These are phyloP conservation scores for Falcaria lacertinaria DNA, from an alignment of 2,888 invertebrate genomes.

Conservation along the genomic window DNA sequence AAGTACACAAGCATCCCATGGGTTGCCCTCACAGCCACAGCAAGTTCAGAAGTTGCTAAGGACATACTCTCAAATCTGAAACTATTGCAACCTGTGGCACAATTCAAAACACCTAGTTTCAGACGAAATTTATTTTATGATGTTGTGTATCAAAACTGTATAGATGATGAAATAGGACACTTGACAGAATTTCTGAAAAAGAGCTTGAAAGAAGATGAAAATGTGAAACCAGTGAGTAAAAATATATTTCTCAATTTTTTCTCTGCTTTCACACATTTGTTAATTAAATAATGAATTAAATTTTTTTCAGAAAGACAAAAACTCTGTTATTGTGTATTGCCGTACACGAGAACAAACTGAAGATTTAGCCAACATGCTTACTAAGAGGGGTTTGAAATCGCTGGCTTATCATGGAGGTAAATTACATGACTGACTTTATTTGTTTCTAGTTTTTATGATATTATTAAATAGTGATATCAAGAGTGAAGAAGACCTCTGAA, in stretches of 20 bases:
- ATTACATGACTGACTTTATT: too few species aligned
- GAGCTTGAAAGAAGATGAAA: slow-evolving; percentile 81
- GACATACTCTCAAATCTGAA: slow-evolving; percentile 89
- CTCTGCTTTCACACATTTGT: neutral
- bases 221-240: slow-evolving; percentile 66
- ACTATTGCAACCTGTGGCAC: slow-evolving; percentile 82
- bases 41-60: slow-evolving; percentile 86
- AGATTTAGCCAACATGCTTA: slow-evolving; percentile 87
- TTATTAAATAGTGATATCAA: too few species aligned
- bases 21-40: slow-evolving; percentile 98
- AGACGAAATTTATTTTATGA: slow-evolving; percentile 97
- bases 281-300: neutral
- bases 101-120: slow-evolving; percentile 93
- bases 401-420: slow-evolving; percentile 94
- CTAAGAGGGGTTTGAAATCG: slow-evolving; percentile 85
- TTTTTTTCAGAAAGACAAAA: slow-evolving; percentile 68
- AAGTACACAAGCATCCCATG: slow-evolving; percentile 86
- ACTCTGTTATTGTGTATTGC: slow-evolving; percentile 96
- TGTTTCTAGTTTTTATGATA: too few species aligned
- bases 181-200: slow-evolving; percentile 86
- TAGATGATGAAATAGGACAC: slow-evolving; percentile 90
- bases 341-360: slow-evolving; percentile 95
- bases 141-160: slow-evolving; percentile 91
- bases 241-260: too few species aligned
- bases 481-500: too few species aligned